These are phyloP conservation scores for Caenorhabditis tropicalis DNA, from an alignment of 1,140 invertebrate species.

Conservation along the genomic window DNA sequence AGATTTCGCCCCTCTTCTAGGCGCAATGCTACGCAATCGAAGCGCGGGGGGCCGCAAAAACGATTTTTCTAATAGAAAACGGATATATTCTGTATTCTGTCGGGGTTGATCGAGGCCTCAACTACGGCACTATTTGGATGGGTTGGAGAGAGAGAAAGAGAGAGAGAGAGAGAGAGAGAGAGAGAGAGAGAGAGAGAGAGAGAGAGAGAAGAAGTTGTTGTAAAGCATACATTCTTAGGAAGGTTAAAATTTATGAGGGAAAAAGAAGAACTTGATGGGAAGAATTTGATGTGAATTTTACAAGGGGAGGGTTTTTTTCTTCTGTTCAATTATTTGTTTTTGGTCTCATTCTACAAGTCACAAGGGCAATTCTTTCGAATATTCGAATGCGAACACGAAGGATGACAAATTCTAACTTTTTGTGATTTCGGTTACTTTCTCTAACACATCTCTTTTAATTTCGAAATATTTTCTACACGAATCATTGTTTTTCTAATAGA, in stretches of 20 bases:
- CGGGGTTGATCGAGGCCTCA: neutral
- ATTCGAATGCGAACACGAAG: too few species aligned
- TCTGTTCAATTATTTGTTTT: neutral
- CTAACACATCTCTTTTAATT: too few species aligned
- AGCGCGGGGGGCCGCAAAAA: neutral
- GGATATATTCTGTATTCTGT: conserved; percentile 23
- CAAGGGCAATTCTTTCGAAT: too few species aligned
- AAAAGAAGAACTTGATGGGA: neutral
- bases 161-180: neutral
- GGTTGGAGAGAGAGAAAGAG: neutral
- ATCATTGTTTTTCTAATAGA: too few species aligned
- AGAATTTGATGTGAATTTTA: conserved; percentile 5
- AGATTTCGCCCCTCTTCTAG: neutral
- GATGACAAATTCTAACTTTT: too few species aligned
- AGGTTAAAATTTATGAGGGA: conserved; percentile 42
- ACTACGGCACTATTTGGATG: neutral
- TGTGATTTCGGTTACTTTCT: too few species aligned
- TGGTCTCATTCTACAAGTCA: neutral
- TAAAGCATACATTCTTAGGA: conserved; percentile 44
- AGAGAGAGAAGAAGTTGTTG: conserved; percentile 4
- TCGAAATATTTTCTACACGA: too few species aligned
- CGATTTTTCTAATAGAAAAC: conserved; percentile 41
- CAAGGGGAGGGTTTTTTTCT: neutral
- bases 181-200: neutral
- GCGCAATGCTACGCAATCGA: conserved; percentile 19